Evolutionary conservation across 2,113 vertebrate genomes (phyloP).

Genomic region (Mobula hypostoma): DNA sequence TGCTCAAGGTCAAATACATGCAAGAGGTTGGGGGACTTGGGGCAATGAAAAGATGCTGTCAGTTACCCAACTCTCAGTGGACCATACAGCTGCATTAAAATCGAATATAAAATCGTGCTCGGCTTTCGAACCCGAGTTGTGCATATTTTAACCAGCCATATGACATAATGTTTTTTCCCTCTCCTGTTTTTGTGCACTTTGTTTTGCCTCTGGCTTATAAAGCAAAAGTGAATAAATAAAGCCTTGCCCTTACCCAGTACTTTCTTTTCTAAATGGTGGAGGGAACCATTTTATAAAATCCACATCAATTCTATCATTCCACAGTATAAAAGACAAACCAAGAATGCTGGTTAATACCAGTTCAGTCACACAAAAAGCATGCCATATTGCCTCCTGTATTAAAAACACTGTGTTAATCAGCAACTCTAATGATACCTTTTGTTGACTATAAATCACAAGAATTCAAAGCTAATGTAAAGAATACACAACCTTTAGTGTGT

Average conservation of each 20-base stretch:
- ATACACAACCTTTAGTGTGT: not conserved
- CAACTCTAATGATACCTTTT: not conserved
- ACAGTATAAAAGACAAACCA: conserved; percentile 28
- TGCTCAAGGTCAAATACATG: conserved; percentile 59
- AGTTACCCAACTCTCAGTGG: conserved; percentile 67
- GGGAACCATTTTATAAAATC: conserved; percentile 12
- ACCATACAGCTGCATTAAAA: conserved; percentile 61
- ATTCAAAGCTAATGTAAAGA: not conserved
- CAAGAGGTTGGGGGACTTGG: conserved; percentile 56
- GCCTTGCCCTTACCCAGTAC: not conserved
- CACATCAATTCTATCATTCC: conserved; percentile 20
- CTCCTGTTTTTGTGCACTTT: conserved; percentile 38
- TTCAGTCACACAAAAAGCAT: not conserved
- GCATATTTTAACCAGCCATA: conserved; percentile 44
- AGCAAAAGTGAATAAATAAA: conserved; percentile 15
- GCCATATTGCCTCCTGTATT: conserved; percentile 5
- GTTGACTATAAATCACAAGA: conserved; percentile 14
- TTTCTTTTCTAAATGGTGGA: not conserved
- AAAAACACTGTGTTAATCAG: conserved; percentile 20
- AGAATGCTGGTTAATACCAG: conserved; percentile 34
- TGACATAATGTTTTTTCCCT: conserved; percentile 32
- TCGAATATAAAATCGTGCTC: conserved; percentile 59
- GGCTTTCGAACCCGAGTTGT: conserved; percentile 53
- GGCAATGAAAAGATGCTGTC: conserved; percentile 57
- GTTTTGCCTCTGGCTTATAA: conserved; percentile 35